Evolutionary conservation across 2,113 vertebrate genomes (phyloP).

Genomic region (Daubentonia madagascariensis): DNA sequence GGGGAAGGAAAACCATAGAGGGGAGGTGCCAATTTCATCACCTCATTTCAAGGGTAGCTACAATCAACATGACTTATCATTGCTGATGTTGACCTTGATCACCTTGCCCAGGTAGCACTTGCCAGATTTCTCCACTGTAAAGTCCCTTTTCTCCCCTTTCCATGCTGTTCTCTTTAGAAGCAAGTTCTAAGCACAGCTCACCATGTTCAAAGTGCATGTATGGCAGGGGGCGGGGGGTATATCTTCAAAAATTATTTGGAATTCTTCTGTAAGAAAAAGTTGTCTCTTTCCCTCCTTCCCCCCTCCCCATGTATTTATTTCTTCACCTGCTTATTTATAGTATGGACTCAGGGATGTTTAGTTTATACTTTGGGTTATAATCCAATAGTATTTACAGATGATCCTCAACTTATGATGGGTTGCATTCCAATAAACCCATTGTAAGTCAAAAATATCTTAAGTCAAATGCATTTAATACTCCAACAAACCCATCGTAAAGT

Average conservation of each 20-base stretch:
- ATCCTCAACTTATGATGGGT: neutral
- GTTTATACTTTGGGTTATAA: neutral
- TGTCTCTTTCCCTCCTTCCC: neutral
- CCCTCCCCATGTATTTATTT: neutral
- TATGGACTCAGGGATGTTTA: neutral
- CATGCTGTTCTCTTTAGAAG: neutral
- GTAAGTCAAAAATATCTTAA: neutral
- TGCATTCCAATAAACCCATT: neutral
- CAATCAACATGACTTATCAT: neutral
- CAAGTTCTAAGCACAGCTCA: neutral
- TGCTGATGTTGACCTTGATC: no score
- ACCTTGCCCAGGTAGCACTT: neutral
- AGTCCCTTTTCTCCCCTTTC: neutral
- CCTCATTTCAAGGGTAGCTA: no score
- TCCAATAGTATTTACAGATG: neutral
- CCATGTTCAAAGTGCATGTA: neutral
- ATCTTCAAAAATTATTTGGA: neutral
- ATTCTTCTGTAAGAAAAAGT: neutral
- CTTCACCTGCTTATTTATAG: neutral
- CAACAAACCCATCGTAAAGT: neutral
- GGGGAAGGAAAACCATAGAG: neutral
- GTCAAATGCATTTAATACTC: neutral
- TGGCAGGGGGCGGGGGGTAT: fast-evolving
- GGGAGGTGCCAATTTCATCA: neutral
- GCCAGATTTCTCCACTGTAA: neutral